Evolutionary conservation across 2,888 invertebrate species (phyloP).

Genomic region (Xylota segnis): DNA sequence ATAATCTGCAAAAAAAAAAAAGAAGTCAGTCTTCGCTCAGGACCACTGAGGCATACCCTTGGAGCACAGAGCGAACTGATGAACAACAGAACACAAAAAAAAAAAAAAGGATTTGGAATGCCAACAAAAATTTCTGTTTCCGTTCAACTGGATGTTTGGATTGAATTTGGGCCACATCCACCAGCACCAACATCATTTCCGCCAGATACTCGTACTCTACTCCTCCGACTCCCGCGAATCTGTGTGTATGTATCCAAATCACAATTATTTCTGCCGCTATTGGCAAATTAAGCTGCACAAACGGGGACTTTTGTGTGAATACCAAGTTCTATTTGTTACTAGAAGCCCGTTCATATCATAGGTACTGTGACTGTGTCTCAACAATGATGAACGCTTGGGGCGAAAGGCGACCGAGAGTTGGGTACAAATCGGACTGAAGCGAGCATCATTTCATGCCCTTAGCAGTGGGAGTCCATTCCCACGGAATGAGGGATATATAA

Average conservation of each 20-base stretch:
- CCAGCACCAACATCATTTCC: constrained; percentile 51
- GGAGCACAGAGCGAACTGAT: constrained; percentile 24
- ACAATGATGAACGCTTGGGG: constrained; percentile 10
- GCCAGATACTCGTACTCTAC: constrained; percentile 27
- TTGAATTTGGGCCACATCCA: constrained; percentile 72
- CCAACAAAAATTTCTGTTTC: constrained; percentile 65
- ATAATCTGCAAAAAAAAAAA: constrained; percentile 63
- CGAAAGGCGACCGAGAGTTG: background rate
- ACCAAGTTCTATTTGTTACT: constrained; percentile 21
- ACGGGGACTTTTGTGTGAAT: constrained; percentile 20
- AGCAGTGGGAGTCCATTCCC: background rate
- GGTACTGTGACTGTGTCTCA: background rate
- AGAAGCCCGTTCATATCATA: constrained; percentile 20
- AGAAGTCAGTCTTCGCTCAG: constrained; percentile 55
- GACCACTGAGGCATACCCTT: constrained; percentile 63
- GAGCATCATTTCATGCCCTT: background rate
- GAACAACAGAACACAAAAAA: constrained; percentile 10
- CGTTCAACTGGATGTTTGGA: constrained; percentile 70
- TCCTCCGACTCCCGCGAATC: background rate
- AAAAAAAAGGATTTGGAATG: constrained; percentile 49
- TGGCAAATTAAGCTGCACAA: constrained; percentile 62
- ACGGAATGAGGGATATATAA: background rate
- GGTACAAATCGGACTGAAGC: background rate
- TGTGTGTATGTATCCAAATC: constrained; percentile 40
- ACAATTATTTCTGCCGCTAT: constrained; percentile 69